These are phyloP conservation scores for Yponomeuta sedellus DNA, from an alignment of 2,888 invertebrate species.

Conservation along the genomic window DNA sequence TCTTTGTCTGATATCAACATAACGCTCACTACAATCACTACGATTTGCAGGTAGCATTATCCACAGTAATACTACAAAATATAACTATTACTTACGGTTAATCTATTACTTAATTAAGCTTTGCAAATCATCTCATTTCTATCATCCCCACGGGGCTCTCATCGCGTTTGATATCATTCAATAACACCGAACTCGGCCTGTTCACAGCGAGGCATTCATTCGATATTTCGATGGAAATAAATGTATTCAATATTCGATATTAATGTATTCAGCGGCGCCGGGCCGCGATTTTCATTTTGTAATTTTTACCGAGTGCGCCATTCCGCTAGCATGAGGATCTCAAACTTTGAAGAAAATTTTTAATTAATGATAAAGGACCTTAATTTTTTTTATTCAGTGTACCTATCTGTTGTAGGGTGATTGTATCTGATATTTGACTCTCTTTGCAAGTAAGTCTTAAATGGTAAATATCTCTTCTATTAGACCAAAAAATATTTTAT, in stretches of 20 bases:
- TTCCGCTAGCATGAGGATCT: slow-evolving; percentile 37
- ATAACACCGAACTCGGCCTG: not conserved
- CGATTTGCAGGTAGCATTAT: no score
- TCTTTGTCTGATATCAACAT: no score
- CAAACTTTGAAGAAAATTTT: slow-evolving; percentile 33
- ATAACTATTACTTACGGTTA: no score
- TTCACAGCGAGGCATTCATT: slow-evolving; percentile 31
- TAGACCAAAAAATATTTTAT: no score
- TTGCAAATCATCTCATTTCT: not conserved
- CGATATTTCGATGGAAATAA: slow-evolving; percentile 64
- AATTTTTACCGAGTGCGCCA: slow-evolving; percentile 73
- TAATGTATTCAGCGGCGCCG: slow-evolving; percentile 72
- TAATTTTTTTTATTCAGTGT: no score
- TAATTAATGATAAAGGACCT: no score
- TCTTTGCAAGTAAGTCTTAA: no score
- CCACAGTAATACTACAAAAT: no score
- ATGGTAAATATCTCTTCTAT: no score
- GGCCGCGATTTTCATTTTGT: slow-evolving; percentile 75
- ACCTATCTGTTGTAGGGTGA: no score
- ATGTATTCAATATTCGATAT: slow-evolving; percentile 76
- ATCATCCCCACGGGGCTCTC: not conserved
- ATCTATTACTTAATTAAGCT: not conserved
- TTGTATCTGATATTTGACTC: no score
- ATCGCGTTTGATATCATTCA: slow-evolving; percentile 2
- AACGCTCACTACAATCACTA: no score